These are phyloP conservation scores for Phaedon cochleariae DNA, from an alignment of 2,888 invertebrate genomes.

Conservation along the genomic window DNA sequence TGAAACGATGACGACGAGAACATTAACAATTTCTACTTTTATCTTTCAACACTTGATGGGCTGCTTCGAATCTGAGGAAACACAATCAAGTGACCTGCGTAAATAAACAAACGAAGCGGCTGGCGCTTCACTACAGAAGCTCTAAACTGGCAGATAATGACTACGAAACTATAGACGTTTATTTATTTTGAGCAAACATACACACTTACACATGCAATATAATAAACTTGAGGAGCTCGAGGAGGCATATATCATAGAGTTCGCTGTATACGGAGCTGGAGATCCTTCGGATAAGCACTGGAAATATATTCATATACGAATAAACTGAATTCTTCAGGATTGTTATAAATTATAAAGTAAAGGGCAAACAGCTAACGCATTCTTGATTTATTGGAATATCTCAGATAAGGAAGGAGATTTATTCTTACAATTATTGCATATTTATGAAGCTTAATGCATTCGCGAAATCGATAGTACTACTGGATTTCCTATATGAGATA, in stretches of 20 bases:
- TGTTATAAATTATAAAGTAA: conserved; percentile 55
- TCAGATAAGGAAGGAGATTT: conserved; percentile 43
- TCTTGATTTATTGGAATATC: conserved; percentile 48
- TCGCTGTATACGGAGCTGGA: conserved; percentile 35
- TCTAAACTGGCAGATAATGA: conserved; percentile 31
- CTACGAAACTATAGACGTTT: conserved; percentile 28
- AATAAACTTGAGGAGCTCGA: conserved; percentile 42
- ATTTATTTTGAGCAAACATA: conserved; percentile 37
- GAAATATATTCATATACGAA: conserved; percentile 51
- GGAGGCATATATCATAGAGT: conserved; percentile 46
- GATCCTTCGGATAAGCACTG: conserved; percentile 42
- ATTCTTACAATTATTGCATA: conserved; percentile 39
- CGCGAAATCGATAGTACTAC: conserved; percentile 24
- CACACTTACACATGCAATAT: conserved; percentile 40
- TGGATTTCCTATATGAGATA: not conserved
- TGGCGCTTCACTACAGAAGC: conserved; percentile 20
- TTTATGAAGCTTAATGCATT: conserved; percentile 32
- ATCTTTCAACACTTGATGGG: not conserved
- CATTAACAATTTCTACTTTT: not conserved
- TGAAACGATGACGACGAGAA: not conserved
- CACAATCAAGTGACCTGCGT: conserved; percentile 27
- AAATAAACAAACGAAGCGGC: conserved; percentile 33
- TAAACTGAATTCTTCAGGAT: conserved; percentile 53
- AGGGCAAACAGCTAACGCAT: conserved; percentile 47
- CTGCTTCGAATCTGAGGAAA: conserved; percentile 5